Conservation (phyloP, 2,888 invertebrate species). For the Falcaria lacertinaria region DNA sequence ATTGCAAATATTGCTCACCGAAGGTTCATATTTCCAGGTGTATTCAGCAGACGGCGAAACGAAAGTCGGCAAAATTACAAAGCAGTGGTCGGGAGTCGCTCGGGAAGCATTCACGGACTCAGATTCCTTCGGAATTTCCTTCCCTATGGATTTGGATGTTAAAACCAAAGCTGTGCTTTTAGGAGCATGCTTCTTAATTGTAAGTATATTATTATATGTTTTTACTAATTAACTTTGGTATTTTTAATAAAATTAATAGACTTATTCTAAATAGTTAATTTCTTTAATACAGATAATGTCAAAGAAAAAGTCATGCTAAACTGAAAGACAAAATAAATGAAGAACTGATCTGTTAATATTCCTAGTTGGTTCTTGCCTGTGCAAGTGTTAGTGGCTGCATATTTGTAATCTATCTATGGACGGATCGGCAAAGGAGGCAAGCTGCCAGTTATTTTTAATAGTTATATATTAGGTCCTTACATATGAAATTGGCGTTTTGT, state of each 20-base stretch:
- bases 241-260: no score
- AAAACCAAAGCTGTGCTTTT: constrained; percentile 89
- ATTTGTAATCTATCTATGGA: no score
- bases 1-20: no score
- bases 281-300: neutral
- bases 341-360: neutral
- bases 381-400: no score
- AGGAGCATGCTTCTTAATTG: constrained; percentile 89
- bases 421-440: no score
- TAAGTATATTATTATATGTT: no score
- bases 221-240: no score
- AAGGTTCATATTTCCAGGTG: constrained; percentile 74
- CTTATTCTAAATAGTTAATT: no score
- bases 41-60: constrained; percentile 86
- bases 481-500: no score
- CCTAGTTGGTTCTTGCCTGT: no score
- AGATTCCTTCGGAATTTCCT: constrained; percentile 94
- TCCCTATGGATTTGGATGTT: constrained; percentile 93
- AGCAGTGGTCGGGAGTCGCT: constrained; percentile 92
- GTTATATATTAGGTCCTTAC: no score
- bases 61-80: constrained; percentile 92
- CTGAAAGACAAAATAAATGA: neutral
- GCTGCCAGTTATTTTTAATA: no score
- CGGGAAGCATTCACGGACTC: constrained; percentile 92
- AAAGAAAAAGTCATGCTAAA: neutral